These are phyloP conservation scores for Hyla sarda DNA, from an alignment of 2,113 vertebrate genomes.

Conservation along the genomic window DNA sequence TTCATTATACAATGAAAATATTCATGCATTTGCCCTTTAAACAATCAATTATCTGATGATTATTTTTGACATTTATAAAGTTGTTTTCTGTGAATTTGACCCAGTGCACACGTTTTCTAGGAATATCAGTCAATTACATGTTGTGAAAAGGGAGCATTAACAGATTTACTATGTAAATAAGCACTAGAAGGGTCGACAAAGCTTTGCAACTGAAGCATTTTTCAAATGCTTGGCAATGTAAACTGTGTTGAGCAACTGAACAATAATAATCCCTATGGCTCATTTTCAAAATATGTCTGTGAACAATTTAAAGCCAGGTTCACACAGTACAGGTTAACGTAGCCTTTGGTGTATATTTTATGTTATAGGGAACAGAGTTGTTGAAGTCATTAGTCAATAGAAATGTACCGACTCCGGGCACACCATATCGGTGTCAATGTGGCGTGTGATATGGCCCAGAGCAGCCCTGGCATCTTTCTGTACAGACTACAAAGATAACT, in stretches of 20 bases:
- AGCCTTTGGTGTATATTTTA: too few relatives aligned
- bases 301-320: background rate
- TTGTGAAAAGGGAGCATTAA: conserved; percentile 8
- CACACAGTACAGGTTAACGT: too few relatives aligned
- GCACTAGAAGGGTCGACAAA: background rate
- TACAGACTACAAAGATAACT: too few relatives aligned
- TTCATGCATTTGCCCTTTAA: background rate
- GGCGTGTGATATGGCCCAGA: too few relatives aligned
- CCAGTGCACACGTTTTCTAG: conserved; percentile 7
- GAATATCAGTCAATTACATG: conserved; percentile 21
- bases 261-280: background rate
- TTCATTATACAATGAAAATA: background rate
- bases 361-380: too few relatives aligned
- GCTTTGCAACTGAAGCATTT: conserved; percentile 2
- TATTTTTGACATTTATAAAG: conserved; percentile 18
- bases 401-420: too few relatives aligned
- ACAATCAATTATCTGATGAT: conserved; percentile 12
- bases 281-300: background rate
- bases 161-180: conserved; percentile 24
- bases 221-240: background rate
- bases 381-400: too few relatives aligned
- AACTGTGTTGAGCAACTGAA: background rate
- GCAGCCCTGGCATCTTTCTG: too few relatives aligned
- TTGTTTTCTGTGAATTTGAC: conserved; percentile 7
- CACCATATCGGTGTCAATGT: too few relatives aligned